A percentile compares a stretch with the other conserved stretches of the same genome.
These are phyloP conservation scores for Parotia lawesii DNA, from an alignment of 2,113 vertebrate species.

Conservation along the genomic window DNA sequence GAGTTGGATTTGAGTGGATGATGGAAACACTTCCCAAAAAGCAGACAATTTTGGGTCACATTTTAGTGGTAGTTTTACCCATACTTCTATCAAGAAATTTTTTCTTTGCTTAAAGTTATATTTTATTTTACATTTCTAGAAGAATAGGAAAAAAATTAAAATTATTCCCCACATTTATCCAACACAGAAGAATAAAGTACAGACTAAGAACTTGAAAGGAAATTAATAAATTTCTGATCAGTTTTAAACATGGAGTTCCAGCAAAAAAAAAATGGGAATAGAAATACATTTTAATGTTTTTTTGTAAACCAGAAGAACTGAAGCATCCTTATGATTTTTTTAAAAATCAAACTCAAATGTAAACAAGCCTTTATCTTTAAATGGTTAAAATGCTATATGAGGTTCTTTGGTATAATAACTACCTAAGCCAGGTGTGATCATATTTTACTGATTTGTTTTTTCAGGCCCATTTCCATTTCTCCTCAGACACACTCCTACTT, in stretches of 20 bases:
- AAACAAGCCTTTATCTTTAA: background rate
- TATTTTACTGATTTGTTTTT: background rate
- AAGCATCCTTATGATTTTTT: background rate
- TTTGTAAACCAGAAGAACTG: background rate
- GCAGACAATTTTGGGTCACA: background rate
- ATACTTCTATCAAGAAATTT: background rate
- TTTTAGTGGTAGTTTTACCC: background rate
- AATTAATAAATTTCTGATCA: background rate
- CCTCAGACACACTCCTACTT: background rate
- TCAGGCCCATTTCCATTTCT: background rate
- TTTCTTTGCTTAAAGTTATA: background rate
- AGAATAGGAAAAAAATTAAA: background rate
- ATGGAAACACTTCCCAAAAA: background rate
- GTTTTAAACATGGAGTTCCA: background rate
- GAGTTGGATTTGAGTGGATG: background rate
- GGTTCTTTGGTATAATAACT: background rate
- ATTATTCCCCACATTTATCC: background rate
- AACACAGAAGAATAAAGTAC: background rate
- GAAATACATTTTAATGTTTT: background rate
- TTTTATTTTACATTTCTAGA: background rate
- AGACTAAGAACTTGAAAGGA: background rate
- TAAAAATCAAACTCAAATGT: background rate
- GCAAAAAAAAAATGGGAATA: background rate
- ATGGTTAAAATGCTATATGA: background rate
- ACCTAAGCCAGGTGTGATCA: background rate